Conservation (phyloP, 2,888 invertebrate species). For the Timema cristinae region DNA sequence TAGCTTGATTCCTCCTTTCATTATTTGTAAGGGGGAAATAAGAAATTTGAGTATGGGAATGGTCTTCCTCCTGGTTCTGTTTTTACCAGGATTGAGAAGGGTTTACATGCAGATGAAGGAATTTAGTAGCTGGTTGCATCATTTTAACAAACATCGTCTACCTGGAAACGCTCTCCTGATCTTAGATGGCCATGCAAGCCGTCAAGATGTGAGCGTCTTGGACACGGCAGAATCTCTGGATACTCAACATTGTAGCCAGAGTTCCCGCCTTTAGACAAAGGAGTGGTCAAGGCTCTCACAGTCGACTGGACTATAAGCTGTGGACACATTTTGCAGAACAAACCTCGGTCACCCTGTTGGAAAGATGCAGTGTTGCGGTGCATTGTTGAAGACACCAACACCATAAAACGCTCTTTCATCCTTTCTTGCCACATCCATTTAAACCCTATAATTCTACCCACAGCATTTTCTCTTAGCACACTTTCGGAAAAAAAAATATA, state of each 20-base stretch:
- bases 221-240: neutral
- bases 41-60: neutral
- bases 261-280: neutral
- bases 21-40: neutral
- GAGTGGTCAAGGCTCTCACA: neutral
- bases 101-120: neutral
- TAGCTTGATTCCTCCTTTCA: constrained; percentile 1
- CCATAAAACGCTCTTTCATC: neutral
- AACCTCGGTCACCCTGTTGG: neutral
- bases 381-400: no score
- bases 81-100: neutral
- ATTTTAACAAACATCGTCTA: constrained; percentile 11
- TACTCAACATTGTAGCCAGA: constrained; percentile 1
- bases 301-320: neutral
- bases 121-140: neutral
- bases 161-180: neutral
- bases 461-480: constrained; percentile 1
- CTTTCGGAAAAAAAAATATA: no score
- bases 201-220: neutral
- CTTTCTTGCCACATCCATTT: neutral
- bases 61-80: neutral
- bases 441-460: neutral
- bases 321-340: neutral
- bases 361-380: neutral
- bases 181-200: neutral